phyloP scores from a whole-genome alignment of 2,797 vertebrate genomes.

The Sibirionetta formosa region DNA sequence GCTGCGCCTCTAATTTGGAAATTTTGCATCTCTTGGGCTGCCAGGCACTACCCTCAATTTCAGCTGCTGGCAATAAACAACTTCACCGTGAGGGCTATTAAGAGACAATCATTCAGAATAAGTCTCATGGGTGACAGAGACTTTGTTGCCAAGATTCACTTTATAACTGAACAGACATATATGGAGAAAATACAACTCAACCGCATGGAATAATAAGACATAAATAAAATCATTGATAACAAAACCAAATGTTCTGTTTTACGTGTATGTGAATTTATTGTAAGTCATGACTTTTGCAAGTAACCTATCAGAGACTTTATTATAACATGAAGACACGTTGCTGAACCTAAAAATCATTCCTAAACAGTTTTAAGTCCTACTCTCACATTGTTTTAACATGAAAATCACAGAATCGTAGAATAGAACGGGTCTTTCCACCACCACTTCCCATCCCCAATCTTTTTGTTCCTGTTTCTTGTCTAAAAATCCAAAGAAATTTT shows the following conservation, averaged over 20 bases:
- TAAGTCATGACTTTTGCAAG: not conserved
- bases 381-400: not conserved
- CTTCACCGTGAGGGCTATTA: conserved; percentile 42
- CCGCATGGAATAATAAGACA: not conserved
- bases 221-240: not conserved
- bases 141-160: not conserved
- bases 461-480: conserved; percentile 43
- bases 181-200: not conserved
- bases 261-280: not conserved
- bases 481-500: conserved; percentile 68
- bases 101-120: conserved; percentile 57
- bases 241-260: conserved; percentile 21
- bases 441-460: not conserved
- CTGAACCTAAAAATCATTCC: conserved; percentile 36
- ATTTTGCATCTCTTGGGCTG: conserved; percentile 47
- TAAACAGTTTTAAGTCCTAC: not conserved
- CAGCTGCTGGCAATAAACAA: conserved; percentile 67
- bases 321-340: not conserved
- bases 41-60: conserved; percentile 60
- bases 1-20: conserved; percentile 40
- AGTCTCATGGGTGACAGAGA: conserved; percentile 43
- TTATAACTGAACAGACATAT: conserved; percentile 32
- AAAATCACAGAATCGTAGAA: not conserved
- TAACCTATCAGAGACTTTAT: not conserved
- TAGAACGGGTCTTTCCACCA: conserved; percentile 26